Base-by-base conservation (phyloP, 2,113 vertebrate genomes). In the Symphodus melops region DNA sequence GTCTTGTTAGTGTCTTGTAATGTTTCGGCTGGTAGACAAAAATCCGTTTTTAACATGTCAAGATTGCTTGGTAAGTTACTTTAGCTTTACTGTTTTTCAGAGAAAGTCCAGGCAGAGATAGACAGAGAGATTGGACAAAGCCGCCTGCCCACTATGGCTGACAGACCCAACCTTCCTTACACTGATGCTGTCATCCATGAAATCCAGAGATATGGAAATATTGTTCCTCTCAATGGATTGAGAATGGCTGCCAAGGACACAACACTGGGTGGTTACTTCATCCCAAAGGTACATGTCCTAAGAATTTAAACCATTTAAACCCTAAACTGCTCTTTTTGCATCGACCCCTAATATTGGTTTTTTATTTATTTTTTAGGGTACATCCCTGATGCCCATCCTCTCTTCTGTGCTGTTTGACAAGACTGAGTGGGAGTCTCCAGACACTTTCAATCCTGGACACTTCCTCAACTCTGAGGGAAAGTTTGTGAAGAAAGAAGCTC, bases 161-260 rank as follows among this genome's bases (percentile, higher is more conserved):
- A 96, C 90, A 93, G 84, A 67, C 44, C 66, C 72, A 91, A 64
- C 49, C 83, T 96, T 92, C 96, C 96, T 0, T 98, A 95, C 82
- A 96, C 95, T 44, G 93, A 96, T 0, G 96, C 96, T 0, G 95
- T 96, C 57, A 83, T 98, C 88, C 96, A 98, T 0, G 97, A 97
- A 75, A 91, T 96, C 72, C 95, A 94, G 81, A 95, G 97, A 72
- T 94, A 93, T 77, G 82, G 92, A 52, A 95, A 96, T 20, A 91
- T 97, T 1, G 0, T 96, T 19, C 96, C 96, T 3, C 68, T 96
- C 13, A 95, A 89, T 0, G 89, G 71, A 12, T 90, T 93, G 13
- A 90, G 96, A 61, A 21, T 91, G 85, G 75, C 93, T 0, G 1
- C 3, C 0, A 91, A 53, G 17, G 95, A 96, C 23, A 88, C 92